These are phyloP conservation scores for Leucophora obtusa DNA, from an alignment of 2,888 invertebrate genomes.

Conservation along the genomic window DNA sequence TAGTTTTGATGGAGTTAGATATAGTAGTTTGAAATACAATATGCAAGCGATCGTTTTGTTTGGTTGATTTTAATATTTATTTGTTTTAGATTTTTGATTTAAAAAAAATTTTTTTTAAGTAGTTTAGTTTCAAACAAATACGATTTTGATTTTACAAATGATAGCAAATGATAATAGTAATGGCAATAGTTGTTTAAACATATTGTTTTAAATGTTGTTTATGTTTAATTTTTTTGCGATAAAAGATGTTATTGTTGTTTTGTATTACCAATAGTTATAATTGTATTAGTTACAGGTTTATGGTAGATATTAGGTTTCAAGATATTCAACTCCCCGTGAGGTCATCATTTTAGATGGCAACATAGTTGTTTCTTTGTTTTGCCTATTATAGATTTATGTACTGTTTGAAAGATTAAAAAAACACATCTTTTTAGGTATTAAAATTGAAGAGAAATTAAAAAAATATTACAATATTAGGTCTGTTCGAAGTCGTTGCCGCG, in stretches of 20 bases:
- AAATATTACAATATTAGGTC: too few relatives aligned
- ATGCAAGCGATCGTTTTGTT: slow-evolving; percentile 1
- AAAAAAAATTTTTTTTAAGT: slow-evolving; percentile 19
- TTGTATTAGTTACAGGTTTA: slow-evolving; percentile 28
- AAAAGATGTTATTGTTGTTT: slow-evolving; percentile 18
- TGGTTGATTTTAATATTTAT: neutral
- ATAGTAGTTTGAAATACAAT: neutral
- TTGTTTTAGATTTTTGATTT: slow-evolving; percentile 16
- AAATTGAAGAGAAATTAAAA: neutral
- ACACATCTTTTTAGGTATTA: neutral
- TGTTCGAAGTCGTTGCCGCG: too few relatives aligned
- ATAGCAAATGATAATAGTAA: slow-evolving; percentile 37
- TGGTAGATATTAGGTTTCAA: slow-evolving; percentile 9
- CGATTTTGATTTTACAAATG: slow-evolving; percentile 31
- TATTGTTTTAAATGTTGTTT: slow-evolving; percentile 27
- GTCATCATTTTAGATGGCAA: slow-evolving; percentile 21
- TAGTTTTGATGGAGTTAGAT: neutral
- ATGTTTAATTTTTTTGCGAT: neutral
- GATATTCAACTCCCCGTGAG: slow-evolving; percentile 28
- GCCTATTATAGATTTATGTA: slow-evolving; percentile 3
- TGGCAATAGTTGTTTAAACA: slow-evolving; percentile 53
- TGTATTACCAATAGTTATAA: neutral
- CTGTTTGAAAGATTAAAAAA: slow-evolving; percentile 32
- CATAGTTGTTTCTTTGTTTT: slow-evolving; percentile 19
- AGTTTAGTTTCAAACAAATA: slow-evolving; percentile 18